phyloP scores from a whole-genome alignment of 2,888 invertebrate species.

The Amphipyra tragopoginis region DNA sequence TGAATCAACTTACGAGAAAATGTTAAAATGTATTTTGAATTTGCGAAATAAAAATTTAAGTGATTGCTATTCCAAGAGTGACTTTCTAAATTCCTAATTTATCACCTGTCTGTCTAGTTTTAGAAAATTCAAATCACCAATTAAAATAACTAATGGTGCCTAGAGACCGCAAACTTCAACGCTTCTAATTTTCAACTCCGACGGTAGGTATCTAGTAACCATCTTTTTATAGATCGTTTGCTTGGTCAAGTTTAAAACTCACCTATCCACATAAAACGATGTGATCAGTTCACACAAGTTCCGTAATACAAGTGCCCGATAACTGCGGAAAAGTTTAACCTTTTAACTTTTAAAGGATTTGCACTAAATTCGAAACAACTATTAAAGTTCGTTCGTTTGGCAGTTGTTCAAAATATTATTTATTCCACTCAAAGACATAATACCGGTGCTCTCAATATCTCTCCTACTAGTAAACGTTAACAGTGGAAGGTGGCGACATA shows the following conservation, averaged over 20 bases:
- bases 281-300: constrained; percentile 49
- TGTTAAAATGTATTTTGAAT: constrained; percentile 24
- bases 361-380: constrained; percentile 62
- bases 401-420: constrained; percentile 48
- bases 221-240: constrained; percentile 39
- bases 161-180: constrained; percentile 38
- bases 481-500: constrained; percentile 41
- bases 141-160: constrained; percentile 46
- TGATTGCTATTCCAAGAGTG: constrained; percentile 28
- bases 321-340: constrained; percentile 62
- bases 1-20: constrained; percentile 40
- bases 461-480: constrained; percentile 7
- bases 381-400: constrained; percentile 53
- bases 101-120: constrained; percentile 32
- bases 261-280: constrained; percentile 49
- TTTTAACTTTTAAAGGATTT: constrained; percentile 64
- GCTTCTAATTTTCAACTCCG: constrained; percentile 40
- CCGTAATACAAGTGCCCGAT: constrained; percentile 61
- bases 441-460: constrained; percentile 9
- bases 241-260: constrained; percentile 47
- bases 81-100: constrained; percentile 30
- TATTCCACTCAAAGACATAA: constrained; percentile 38
- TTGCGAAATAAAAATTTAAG: constrained; percentile 18
- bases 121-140: constrained; percentile 45
- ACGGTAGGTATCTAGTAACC: constrained; percentile 12